A percentile compares a stretch with the other conserved stretches of the same genome.
These are phyloP conservation scores for Drosophila erecta DNA, from an alignment of 1,140 invertebrate species.

Conservation along the genomic window DNA sequence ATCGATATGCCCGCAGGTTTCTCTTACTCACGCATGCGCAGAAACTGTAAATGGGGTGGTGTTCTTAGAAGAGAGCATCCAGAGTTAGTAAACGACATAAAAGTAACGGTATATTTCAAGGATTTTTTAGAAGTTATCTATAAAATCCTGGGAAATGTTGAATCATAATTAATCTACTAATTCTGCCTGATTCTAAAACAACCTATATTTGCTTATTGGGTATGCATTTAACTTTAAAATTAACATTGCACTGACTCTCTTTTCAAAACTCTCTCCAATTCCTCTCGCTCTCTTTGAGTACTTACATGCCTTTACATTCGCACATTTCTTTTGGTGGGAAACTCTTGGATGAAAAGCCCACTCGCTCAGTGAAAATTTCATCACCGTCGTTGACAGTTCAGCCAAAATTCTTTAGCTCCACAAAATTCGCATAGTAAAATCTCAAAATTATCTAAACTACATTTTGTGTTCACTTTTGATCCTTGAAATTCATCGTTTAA, in stretches of 20 bases:
- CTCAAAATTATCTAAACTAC: constrained; percentile 43
- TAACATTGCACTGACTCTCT: constrained; percentile 11
- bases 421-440: constrained; percentile 50
- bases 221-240: not conserved
- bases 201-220: not conserved
- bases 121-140: not conserved
- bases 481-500: constrained; percentile 14
- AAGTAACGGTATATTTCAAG: constrained; percentile 48
- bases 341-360: constrained; percentile 64
- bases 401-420: constrained; percentile 52
- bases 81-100: constrained; percentile 46
- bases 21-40: constrained; percentile 58
- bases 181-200: accelerated
- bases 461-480: constrained; percentile 40
- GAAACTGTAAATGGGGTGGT: constrained; percentile 11
- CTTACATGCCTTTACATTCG: constrained; percentile 48
- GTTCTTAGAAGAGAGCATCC: not conserved
- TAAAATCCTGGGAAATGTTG: not conserved
- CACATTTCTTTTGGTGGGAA: constrained; percentile 67
- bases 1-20: constrained; percentile 62
- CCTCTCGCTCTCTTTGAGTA: constrained; percentile 7
- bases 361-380: constrained; percentile 83
- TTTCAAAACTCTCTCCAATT: constrained; percentile 9
- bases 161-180: not conserved
- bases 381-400: constrained; percentile 82